Percentiles rank a stretch among this genome's conserved stretches.
Evolutionary conservation across 2,888 invertebrate species (phyloP).

Genomic region (Patella caerulea): DNA sequence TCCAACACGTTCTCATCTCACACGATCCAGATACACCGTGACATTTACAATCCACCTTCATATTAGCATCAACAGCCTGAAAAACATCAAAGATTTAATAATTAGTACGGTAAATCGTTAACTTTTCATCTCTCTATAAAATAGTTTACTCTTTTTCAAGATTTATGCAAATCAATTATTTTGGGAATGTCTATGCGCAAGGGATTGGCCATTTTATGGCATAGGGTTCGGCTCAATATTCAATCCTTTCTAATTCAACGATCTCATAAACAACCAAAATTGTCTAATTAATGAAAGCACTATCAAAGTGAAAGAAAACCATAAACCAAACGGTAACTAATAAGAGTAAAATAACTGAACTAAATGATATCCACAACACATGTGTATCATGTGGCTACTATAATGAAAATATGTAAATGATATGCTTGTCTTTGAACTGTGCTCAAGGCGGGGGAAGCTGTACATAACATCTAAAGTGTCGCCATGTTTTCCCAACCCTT

Average conservation of each 20-base stretch:
- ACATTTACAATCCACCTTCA: constrained; percentile 86
- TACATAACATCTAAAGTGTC: constrained; percentile 1
- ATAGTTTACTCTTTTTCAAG: too few relatives aligned
- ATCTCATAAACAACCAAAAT: too few relatives aligned
- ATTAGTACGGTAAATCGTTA: too few relatives aligned
- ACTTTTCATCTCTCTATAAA: too few relatives aligned
- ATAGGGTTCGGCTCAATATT: too few relatives aligned
- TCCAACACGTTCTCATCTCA: constrained; percentile 96
- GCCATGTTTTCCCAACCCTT: neutral
- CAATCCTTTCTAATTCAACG: too few relatives aligned
- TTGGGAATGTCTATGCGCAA: too few relatives aligned
- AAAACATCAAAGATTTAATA: constrained; percentile 26
- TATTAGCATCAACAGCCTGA: constrained; percentile 77
- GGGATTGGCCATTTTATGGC: too few relatives aligned
- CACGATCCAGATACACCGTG: constrained; percentile 97
- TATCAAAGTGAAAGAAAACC: too few relatives aligned
- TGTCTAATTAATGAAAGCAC: too few relatives aligned
- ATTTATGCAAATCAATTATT: too few relatives aligned
- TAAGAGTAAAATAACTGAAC: neutral
- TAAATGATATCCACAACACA: neutral
- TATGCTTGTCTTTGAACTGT: constrained; percentile 3
- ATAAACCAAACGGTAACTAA: neutral
- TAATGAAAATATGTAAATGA: constrained; percentile 12
- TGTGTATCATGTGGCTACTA: constrained; percentile 1
- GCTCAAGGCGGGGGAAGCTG: neutral